Evolutionary conservation across 2,888 invertebrate genomes (phyloP), one percentile per base, ranked within the genome.

Genomic region (Apodemia mormo): DNA sequence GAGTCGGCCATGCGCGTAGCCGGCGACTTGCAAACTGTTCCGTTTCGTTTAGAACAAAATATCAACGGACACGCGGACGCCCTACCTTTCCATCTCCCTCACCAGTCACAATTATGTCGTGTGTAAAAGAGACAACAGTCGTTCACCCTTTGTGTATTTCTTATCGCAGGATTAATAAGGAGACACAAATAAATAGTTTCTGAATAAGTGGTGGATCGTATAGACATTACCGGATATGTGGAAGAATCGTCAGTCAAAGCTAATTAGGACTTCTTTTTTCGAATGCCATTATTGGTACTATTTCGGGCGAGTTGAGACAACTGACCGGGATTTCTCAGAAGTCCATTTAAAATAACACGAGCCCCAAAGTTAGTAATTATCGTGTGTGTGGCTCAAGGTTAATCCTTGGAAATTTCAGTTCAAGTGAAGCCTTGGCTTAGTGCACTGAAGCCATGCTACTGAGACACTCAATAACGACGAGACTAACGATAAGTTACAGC

Each of bases 21-120:
- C 92, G 92, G 92, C 92, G 88, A 89, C 92, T 93, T 85, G 92
- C 92, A 90, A 92, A 93, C 92, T 92, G 92, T 86, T 90, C 85
- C 82, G 85, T 86, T 86, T 84, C 84, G 85, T 86, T 89, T 87
- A 85, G 81, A 88, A 85, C 87, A 86, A 87, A 87, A 88, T 88
- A 83, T 84, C 88, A 87, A 86, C 84, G 88, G 87, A 90, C 89
- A 88, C 90, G 86, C 89, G 88, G 87, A 85, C 87, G 86, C 89
- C 89, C 86, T 88, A 83, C 89, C 88, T 85, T 79, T 84, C 89
- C 82, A 78, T 91, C 91, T 90, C 92, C 78, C 88, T 93, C 91
- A 81, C 83, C 79, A 77, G 78, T 74, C 74, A 75, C 78, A 81
- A 85, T 82, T 78, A 73, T 71, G 74, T 77, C 78, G 76, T 71